phyloP scores from a whole-genome alignment of 2,888 invertebrate genomes.

The Clepsis dumicolana region DNA sequence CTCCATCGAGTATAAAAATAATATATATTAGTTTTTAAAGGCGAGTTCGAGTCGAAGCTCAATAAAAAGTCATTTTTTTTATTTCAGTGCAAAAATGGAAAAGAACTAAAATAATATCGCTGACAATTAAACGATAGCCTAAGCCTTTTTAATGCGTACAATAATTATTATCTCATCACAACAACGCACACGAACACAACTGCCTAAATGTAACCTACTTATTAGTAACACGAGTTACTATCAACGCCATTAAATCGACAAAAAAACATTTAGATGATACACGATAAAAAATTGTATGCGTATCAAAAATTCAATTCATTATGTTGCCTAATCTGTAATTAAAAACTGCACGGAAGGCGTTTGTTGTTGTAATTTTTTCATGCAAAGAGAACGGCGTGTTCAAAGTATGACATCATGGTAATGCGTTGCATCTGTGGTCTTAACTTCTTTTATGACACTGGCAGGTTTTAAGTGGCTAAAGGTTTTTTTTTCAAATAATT shows the following conservation, averaged over 20 bases:
- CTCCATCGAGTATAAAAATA: background rate
- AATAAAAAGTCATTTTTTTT: too few relatives aligned
- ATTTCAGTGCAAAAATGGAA: background rate
- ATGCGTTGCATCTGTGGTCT: conserved; percentile 29
- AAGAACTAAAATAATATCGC: background rate
- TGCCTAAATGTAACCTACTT: conserved; percentile 21
- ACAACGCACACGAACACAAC: conserved; percentile 11
- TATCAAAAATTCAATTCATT: conserved; percentile 25
- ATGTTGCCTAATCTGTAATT: conserved; percentile 24
- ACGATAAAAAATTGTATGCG: conserved; percentile 26
- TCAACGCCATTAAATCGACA: conserved; percentile 22
- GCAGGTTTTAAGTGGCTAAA: conserved; percentile 1
- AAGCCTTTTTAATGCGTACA: background rate
- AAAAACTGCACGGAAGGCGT: conserved; percentile 17
- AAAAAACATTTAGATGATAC: conserved; percentile 21
- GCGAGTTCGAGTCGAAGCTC: too few relatives aligned
- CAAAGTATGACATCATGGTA: conserved; percentile 35
- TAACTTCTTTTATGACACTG: conserved; percentile 23
- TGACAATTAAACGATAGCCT: background rate
- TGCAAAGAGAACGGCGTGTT: conserved; percentile 27
- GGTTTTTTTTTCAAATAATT: background rate
- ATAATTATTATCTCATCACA: background rate
- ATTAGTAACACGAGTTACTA: conserved; percentile 18
- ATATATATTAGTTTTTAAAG: too few relatives aligned
- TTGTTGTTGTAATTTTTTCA: conserved; percentile 17